phyloP scores from a whole-genome alignment of 92 coral and sea anemone species.

The Paragorgia papillata region DNA sequence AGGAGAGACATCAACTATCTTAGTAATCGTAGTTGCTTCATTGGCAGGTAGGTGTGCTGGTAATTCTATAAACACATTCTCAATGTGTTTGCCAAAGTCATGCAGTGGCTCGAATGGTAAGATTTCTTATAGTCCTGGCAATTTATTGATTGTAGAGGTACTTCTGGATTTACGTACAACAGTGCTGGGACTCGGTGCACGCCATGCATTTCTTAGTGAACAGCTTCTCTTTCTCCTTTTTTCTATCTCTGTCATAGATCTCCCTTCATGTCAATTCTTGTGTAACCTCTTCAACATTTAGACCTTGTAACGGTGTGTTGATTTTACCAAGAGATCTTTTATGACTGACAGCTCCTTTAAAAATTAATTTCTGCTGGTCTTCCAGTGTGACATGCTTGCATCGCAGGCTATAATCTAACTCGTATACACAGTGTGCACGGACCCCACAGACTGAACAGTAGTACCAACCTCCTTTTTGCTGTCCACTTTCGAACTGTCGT shows the following conservation, averaged over 20 bases:
- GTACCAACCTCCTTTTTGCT: constrained; percentile 47
- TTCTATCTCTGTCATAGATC: neutral
- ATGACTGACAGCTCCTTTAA: too few relatives aligned
- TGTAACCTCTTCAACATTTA: neutral
- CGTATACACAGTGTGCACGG: constrained; percentile 23
- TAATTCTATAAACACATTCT: constrained; percentile 41
- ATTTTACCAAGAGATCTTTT: neutral
- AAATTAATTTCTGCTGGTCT: too few relatives aligned
- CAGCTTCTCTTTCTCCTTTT: neutral
- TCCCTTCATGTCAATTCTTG: neutral
- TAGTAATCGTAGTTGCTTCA: constrained; percentile 30
- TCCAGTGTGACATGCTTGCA: constrained; percentile 33
- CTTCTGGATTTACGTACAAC: neutral
- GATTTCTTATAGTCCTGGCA: constrained; percentile 54
- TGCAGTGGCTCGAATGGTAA: constrained; percentile 62
- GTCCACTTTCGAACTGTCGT: too few relatives aligned
- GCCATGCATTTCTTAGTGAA: neutral
- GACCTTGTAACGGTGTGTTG: neutral
- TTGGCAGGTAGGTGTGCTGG: constrained; percentile 51
- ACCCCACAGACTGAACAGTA: constrained; percentile 50
- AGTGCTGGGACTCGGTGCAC: neutral
- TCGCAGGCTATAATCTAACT: constrained; percentile 39
- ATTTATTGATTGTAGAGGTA: constrained; percentile 12
- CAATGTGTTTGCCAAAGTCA: constrained; percentile 66
- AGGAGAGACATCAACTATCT: too few relatives aligned